Conservation (phyloP, 1,140 invertebrate species). For the Phymorhynchus buccinoides region DNA sequence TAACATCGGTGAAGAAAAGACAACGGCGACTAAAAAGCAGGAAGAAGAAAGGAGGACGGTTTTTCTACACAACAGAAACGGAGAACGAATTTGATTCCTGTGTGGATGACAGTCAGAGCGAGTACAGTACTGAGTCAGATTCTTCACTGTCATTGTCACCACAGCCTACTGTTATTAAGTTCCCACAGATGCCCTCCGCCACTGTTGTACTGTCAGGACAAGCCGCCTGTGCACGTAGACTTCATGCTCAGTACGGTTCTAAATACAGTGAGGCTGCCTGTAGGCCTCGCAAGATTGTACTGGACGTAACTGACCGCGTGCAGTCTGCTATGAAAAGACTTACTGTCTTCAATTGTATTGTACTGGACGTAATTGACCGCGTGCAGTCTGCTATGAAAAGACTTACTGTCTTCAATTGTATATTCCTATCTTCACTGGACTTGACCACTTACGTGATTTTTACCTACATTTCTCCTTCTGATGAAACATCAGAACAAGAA, state of each 20-base stretch:
- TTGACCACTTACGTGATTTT: slow-evolving; percentile 16
- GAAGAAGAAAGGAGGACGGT: background rate
- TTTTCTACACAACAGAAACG: background rate
- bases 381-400: background rate
- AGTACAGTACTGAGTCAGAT: background rate
- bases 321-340: background rate
- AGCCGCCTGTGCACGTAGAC: background rate
- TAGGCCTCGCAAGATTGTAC: too few species aligned
- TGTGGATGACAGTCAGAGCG: background rate
- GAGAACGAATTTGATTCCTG: slow-evolving; percentile 19
- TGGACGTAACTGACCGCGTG: too few species aligned
- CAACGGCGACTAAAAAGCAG: background rate
- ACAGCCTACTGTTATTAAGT: too few species aligned
- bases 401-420: background rate
- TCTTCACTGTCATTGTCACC: background rate
- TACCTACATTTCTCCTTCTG: background rate
- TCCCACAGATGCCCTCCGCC: background rate
- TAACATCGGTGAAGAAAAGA: background rate
- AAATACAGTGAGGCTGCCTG: slow-evolving; percentile 17
- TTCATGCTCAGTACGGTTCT: background rate
- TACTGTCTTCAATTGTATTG: too few species aligned
- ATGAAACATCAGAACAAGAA: background rate
- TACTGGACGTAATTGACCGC: slow-evolving; percentile 6
- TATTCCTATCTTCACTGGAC: background rate
- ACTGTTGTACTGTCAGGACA: background rate